A percentile compares a stretch with the other conserved stretches of the same genome.
phyloP scores from a whole-genome alignment of 2,113 vertebrate genomes.

The Oophaga pumilio region DNA sequence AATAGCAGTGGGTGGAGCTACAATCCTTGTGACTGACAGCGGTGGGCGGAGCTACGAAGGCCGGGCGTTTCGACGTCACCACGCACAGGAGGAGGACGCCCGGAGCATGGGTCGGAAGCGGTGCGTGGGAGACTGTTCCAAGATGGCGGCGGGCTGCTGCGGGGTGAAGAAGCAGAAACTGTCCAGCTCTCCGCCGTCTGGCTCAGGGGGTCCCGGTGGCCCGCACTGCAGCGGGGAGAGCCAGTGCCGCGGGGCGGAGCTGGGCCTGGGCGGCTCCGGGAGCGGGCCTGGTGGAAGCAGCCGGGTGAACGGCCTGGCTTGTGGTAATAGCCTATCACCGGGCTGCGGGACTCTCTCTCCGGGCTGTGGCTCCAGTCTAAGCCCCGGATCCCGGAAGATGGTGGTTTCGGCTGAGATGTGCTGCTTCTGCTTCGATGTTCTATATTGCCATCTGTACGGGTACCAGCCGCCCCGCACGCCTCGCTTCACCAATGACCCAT shows the following conservation, averaged over 20 bases:
- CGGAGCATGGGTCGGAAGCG: conserved; percentile 97
- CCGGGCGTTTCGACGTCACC: conserved; percentile 80
- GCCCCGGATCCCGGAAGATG: conserved; percentile 90
- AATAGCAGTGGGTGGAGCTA: conserved; percentile 10
- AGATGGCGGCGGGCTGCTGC: conserved; percentile 99
- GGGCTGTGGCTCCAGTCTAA: conserved; percentile 73
- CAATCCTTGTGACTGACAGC: conserved; percentile 63
- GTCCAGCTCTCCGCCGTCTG: conserved; percentile 95
- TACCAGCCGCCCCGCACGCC: conserved; percentile 96
- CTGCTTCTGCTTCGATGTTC: conserved; percentile 98
- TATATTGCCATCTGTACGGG: conserved; percentile 97
- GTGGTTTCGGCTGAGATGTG: conserved; percentile 97
- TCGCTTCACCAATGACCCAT: conserved; percentile 98
- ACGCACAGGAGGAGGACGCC: conserved; percentile 71
- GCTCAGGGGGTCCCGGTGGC: conserved; percentile 74
- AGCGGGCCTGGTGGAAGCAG: conserved; percentile 78
- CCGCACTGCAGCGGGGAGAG: conserved; percentile 60
- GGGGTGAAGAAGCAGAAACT: conserved; percentile 99
- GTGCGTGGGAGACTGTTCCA: conserved; percentile 96
- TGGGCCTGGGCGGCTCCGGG: conserved; percentile 73
- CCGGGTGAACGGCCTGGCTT: conserved; percentile 77
- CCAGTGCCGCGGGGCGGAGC: conserved; percentile 57
- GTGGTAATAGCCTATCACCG: conserved; percentile 63
- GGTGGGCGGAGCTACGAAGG: conserved; percentile 72
- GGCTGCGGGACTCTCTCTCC: conserved; percentile 75